Evolutionary conservation across 2,797 vertebrate genomes (phyloP), one percentile per base, ranked within the genome.

Genomic region (Telmatherina bonti): DNA sequence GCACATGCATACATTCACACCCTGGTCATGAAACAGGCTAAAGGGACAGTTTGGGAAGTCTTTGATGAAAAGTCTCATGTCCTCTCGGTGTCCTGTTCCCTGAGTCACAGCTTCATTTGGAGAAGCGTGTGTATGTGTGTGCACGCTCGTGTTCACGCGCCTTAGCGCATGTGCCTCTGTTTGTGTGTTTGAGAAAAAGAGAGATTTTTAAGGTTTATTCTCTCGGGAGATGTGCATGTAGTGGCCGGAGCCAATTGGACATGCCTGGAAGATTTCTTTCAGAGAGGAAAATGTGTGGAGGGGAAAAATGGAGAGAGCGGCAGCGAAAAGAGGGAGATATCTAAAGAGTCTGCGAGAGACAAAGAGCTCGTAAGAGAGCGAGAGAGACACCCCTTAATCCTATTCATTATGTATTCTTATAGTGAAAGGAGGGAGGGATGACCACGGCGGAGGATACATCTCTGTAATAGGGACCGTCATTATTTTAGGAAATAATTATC

Each of bases 31-130:
- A 29, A 43, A 55, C 55, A 64, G 72, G 72, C 79, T 26, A 87
- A 76, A 79, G 76, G 52, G 70, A 85, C 70, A 74, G 76, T 94
- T 94, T 93, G 84, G 93, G 86, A 80, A 76, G 88, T 85, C 93
- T 93, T 93, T 96, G 89, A 84, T 89, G 92, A 95, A 92, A 90
- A 93, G 85, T 81, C 86, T 87, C 78, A 88, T 88, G 79, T 83
- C 85, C 84, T 89, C 77, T 89, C 74, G 78, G 83, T 82, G 82
- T 69, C 83, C 80, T 72, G 55, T 82, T 90, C 83, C 74, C 85
- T 72, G 77, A 81, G 75, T 89, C 87, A 78, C 83, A 82, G 79
- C 82, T 90, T 89, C 83, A 90, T 89, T 90, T 90, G 70, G 65
- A 72, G 4, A 15, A 15, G 36, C 16, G 36, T 18, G 59, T 67